Evolutionary conservation across 2,797 vertebrate genomes (phyloP).

Genomic region (Sitta carolinensis): DNA sequence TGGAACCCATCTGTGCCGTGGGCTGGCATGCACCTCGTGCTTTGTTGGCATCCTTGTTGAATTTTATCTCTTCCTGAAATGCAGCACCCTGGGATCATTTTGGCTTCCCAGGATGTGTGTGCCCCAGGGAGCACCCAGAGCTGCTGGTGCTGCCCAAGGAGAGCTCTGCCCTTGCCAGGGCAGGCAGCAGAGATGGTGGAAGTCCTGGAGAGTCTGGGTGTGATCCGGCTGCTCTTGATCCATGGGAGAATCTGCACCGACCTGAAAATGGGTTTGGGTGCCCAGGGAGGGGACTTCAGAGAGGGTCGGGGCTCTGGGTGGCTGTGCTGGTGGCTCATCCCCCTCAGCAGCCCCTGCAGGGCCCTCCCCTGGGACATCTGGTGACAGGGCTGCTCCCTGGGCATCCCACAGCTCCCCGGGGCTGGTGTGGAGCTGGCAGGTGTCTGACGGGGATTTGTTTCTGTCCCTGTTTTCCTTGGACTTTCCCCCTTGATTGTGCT

Average conservation of each 20-base stretch:
- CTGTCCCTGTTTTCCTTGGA: background rate
- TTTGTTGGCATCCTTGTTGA: background rate
- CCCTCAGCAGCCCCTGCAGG: background rate
- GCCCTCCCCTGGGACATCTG: background rate
- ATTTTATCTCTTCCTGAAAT: background rate
- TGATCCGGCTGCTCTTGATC: background rate
- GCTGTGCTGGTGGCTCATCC: background rate
- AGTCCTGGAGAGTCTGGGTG: background rate
- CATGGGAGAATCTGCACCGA: background rate
- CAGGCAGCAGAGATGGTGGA: background rate
- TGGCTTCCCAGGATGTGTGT: background rate
- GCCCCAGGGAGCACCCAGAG: background rate
- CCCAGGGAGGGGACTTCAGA: background rate
- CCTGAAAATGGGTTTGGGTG: background rate
- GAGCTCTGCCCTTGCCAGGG: background rate
- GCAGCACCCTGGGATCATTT: background rate
- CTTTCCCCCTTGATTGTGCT: background rate
- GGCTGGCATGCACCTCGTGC: background rate
- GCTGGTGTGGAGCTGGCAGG: background rate
- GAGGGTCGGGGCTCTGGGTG: accelerated
- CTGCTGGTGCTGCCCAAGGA: background rate
- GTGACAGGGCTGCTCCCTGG: background rate
- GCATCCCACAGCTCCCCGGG: background rate
- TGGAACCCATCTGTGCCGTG: background rate
- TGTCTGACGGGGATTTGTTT: background rate